These are phyloP conservation scores for Sebastes matsubarae DNA, from an alignment of 2,797 vertebrate species.

Conservation along the genomic window DNA sequence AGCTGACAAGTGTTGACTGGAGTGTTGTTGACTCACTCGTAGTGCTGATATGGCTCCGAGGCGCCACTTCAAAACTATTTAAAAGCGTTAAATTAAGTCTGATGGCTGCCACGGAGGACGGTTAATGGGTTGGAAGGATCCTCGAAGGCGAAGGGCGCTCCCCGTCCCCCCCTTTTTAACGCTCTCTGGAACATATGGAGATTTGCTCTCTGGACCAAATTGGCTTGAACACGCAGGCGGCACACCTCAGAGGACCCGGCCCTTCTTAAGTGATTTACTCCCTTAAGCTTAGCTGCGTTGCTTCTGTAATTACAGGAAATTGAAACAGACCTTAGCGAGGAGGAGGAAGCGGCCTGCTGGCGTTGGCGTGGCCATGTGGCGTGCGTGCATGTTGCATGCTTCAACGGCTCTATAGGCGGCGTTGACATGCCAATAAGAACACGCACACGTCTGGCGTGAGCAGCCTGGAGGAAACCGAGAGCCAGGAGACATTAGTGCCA, in stretches of 20 bases:
- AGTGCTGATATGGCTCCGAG: slow-evolving; percentile 30
- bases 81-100: slow-evolving; percentile 41
- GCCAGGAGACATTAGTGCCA: not conserved
- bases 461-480: not conserved
- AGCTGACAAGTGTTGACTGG: slow-evolving; percentile 52
- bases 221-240: slow-evolving; percentile 48
- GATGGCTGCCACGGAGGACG: slow-evolving; percentile 42
- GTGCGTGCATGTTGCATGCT: not conserved
- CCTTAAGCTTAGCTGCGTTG: slow-evolving; percentile 49
- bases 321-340: slow-evolving; percentile 43
- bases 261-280: slow-evolving; percentile 76
- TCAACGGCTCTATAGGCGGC: not conserved
- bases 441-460: not conserved
- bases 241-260: slow-evolving; percentile 66
- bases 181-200: slow-evolving; percentile 70
- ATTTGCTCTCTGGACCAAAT: slow-evolving; percentile 62
- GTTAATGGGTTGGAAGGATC: slow-evolving; percentile 52
- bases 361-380: not conserved
- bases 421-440: not conserved
- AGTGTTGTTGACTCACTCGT: slow-evolving; percentile 31
- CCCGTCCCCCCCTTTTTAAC: slow-evolving; percentile 14
- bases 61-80: slow-evolving; percentile 33
- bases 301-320: slow-evolving; percentile 74
- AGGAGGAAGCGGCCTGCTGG: not conserved
- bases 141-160: slow-evolving; percentile 17